Evolutionary conservation across 2,888 invertebrate genomes (phyloP), one percentile per base, ranked within the genome.

Genomic region (Trilocha varians): DNA sequence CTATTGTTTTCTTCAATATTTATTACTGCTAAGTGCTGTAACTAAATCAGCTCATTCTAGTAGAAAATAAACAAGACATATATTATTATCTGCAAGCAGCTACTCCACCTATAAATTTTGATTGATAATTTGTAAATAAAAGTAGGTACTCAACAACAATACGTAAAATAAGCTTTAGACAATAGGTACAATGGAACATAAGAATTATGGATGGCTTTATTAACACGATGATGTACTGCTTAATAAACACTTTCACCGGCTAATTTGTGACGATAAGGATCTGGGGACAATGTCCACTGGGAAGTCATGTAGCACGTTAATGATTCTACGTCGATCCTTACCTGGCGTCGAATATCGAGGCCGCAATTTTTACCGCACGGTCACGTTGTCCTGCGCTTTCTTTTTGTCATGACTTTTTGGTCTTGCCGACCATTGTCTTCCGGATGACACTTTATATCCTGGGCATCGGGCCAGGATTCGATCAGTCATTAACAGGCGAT

Each of bases 361-460:
- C 48, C 80, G 11, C 65, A 69, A 75, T 82, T 80, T 79, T 75
- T 74, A 75, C 62, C 62, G 60, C 57, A 55, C 70, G 55, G 76
- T 82, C 84, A 83, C 84, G 83, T 78, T 78, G 76, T 70, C 70
- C 73, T 70, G 62, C 72, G 70, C 84, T 85, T 84, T 85, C 84
- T 82, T 85, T 83, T 71, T 52, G 62, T 66, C 70, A 63, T 67
- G 62, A 65, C 56, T 65, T 65, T 76, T 83, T 79, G 75, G 73
- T 76, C 65, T 73, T 61, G 62, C 72, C 78, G 77, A 55, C 78
- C 58, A 79, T 80, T 82, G 82, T 79, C 67, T 66, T 75, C 68
- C 63, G 61, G 57, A 75, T 71, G 76, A 77, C 70, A 71, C 77
- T 83, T 84, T 85, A 85, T 80, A 85, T 83, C 84, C 83, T 82